Base-by-base conservation (phyloP, 2,797 vertebrate species). In the Melanotaenia parkinsoni region DNA sequence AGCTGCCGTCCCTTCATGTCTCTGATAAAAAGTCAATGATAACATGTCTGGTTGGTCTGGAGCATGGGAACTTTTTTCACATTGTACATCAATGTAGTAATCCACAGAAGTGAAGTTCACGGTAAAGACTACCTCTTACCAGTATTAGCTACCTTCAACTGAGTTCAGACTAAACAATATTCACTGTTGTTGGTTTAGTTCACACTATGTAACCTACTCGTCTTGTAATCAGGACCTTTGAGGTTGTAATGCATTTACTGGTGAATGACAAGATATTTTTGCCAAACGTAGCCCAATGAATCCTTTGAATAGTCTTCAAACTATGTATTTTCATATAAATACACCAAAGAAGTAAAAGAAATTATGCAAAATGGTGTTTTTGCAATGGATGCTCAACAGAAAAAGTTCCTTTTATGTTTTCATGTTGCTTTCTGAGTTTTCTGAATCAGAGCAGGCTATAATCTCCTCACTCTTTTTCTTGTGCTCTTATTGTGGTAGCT, bases 1-100 rank as follows among this genome's bases (percentile, higher is more conserved):
- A 45, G 18, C 18, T n/a, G 45, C 18, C 45, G 3, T 47, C 20
- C 16, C 18, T 45, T 45, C 18, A 47, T 9, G 45, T 47, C 45
- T 47, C 45, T 47, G n/a, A n/a, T 37, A 74, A 72, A 28, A 38
- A 58, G 54, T 74, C 50, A 59, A 47, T 1, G 38, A 14, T 4
- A 67, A 66, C 67, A 24, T 67, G 18, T 57, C 11, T 67, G 38
- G 20, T 18, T 32, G n/a, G n/a, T n/a, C 47, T n/a, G 20, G 5
- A 20, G 45, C 5, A 16, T 40, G 16, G 11, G 33, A 9, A 58
- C 11, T 22, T 33, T 12, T 33, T 33, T 45, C 13, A 45, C 2
- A 33, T 24, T 16, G 14, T n/a, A 32, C 20, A 58, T 45, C 43
- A 24, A 32, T 57, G 37, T 11, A 61, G 37, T 4, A 26, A 28